phyloP scores from a whole-genome alignment of 2,888 invertebrate species.

The Dioctria rufipes region DNA sequence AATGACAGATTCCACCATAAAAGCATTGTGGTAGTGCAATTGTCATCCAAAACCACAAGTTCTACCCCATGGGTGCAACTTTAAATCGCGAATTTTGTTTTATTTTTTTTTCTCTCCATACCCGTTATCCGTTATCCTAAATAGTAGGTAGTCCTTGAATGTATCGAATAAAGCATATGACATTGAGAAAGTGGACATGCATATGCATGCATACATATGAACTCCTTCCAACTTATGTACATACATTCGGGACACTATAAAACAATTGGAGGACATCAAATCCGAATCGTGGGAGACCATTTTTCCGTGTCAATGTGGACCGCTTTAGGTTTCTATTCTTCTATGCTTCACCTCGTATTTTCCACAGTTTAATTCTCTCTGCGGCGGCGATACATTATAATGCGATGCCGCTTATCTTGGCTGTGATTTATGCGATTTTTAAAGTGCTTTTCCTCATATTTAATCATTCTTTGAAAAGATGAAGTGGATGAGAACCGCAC shows the following conservation, averaged over 20 bases:
- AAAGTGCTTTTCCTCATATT: conserved; percentile 53
- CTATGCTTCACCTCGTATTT: conserved; percentile 16
- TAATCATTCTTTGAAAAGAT: conserved; percentile 50
- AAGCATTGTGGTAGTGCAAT: neutral
- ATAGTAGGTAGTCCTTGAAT: neutral
- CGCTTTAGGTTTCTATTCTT: neutral
- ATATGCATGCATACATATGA: neutral
- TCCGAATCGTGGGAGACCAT: neutral
- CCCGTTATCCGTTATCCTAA: neutral
- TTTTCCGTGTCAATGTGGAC: conserved; percentile 26
- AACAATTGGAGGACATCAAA: neutral
- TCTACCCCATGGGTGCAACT: neutral
- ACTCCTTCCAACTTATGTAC: too few relatives aligned
- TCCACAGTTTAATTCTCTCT: neutral
- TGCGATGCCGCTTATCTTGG: conserved; percentile 28
- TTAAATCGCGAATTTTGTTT: neutral
- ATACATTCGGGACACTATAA: neutral
- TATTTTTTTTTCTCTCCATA: neutral
- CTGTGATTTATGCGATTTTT: conserved; percentile 51
- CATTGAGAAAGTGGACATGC: conserved; percentile 6
- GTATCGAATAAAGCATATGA: conserved; percentile 12
- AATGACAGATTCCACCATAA: neutral
- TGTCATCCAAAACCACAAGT: neutral
- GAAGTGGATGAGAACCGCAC: conserved; percentile 33
- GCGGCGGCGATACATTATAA: conserved; percentile 22